Evolutionary conservation across 2,797 vertebrate genomes (phyloP).

Genomic region (Pipistrellus pygmaeus): DNA sequence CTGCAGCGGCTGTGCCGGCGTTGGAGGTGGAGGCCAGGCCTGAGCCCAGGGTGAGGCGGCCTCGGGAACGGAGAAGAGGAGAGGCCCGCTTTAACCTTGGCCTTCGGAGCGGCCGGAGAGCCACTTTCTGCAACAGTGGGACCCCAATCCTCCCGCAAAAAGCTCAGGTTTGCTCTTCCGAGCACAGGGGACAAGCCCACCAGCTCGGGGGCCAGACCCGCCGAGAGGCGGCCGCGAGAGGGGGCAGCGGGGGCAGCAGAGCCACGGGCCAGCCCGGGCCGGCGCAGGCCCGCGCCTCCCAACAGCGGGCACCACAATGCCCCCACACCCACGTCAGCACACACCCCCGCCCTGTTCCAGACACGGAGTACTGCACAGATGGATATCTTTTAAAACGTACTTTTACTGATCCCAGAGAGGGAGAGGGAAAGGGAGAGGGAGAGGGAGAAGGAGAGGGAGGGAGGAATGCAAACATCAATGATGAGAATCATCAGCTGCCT

Average conservation of each 20-base stretch:
- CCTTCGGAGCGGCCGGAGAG: not conserved
- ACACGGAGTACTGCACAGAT: not conserved
- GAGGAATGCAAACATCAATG: no score
- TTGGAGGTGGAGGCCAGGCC: not conserved
- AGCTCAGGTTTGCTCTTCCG: not conserved
- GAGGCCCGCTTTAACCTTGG: not conserved
- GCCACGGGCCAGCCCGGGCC: not conserved
- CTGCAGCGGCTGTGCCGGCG: no score
- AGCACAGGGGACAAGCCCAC: not conserved
- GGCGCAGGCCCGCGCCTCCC: not conserved
- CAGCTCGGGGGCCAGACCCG: slow-evolving; percentile 14
- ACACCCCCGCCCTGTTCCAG: not conserved
- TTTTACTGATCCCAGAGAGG: no score
- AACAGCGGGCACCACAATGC: rapidly evolving
- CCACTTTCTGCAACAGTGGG: not conserved
- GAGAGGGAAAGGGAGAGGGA: no score
- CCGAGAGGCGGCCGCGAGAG: not conserved
- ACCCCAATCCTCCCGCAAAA: not conserved
- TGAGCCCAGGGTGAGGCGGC: not conserved
- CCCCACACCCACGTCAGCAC: rapidly evolving
- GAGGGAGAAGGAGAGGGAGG: no score
- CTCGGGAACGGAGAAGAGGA: not conserved
- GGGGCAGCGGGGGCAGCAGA: not conserved
- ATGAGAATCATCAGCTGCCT: no score
- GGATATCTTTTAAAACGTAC: no score